A percentile compares a stretch with the other conserved stretches of the same genome.
Conservation (phyloP, 2,797 vertebrate genomes). For the Xenopus petersii region DNA sequence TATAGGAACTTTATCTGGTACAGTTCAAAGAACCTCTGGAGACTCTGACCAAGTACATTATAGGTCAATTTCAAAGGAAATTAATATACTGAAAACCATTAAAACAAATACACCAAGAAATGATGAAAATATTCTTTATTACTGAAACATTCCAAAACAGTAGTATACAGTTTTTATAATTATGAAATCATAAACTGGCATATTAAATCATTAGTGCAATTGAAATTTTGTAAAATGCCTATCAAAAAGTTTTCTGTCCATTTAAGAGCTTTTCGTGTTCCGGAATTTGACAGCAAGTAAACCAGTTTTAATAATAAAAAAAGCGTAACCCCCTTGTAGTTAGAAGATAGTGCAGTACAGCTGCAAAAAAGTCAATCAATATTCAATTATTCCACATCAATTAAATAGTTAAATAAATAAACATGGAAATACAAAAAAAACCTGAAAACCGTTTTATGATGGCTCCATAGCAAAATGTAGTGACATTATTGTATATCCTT, state of each 20-base stretch:
- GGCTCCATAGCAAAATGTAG: constrained; percentile 57
- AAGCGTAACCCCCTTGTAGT: constrained; percentile 52
- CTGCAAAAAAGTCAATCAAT: constrained; percentile 19
- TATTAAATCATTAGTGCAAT: constrained; percentile 82
- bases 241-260: constrained; percentile 76
- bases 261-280: constrained; percentile 64
- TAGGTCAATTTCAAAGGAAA: too few relatives aligned
- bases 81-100: too few relatives aligned
- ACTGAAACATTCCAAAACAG: constrained; percentile 78
- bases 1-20: too few relatives aligned
- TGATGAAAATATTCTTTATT: constrained; percentile 80
- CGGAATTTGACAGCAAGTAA: constrained; percentile 53
- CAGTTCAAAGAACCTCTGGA: too few relatives aligned
- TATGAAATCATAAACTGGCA: constrained; percentile 65
- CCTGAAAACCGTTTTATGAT: constrained; percentile 46
- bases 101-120: too few relatives aligned
- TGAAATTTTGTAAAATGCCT: constrained; percentile 75
- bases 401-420: constrained; percentile 60
- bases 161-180: constrained; percentile 69
- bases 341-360: constrained; percentile 60
- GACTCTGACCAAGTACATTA: too few relatives aligned
- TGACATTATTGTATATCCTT: constrained; percentile 48
- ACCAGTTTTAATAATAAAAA: constrained; percentile 55
- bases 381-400: constrained; percentile 41
- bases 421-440: constrained; percentile 60